Conservation (phyloP, 1,140 invertebrate species). For the Cydia fagiglandana region DNA sequence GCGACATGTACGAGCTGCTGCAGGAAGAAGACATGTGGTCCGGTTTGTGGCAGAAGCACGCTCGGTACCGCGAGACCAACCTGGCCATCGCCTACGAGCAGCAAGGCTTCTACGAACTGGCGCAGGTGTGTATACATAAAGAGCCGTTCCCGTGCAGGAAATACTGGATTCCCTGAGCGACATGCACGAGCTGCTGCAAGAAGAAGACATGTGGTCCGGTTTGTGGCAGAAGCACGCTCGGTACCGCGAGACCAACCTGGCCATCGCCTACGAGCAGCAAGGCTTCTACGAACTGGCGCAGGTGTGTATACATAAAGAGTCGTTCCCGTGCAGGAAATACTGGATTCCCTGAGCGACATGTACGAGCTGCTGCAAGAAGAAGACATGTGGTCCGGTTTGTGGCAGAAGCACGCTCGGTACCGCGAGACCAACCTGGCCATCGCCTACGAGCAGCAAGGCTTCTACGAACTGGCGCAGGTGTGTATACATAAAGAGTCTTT, state of each 20-base stretch:
- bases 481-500: not conserved
- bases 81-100: slow-evolving; percentile 96
- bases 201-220: slow-evolving; percentile 98
- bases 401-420: slow-evolving; percentile 95
- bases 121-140: slow-evolving; percentile 76
- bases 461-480: slow-evolving; percentile 93
- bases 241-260: slow-evolving; percentile 93
- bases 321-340: slow-evolving; percentile 81
- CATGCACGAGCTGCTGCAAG: slow-evolving; percentile 93
- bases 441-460: slow-evolving; percentile 97
- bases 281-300: slow-evolving; percentile 97
- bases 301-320: slow-evolving; percentile 45
- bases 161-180: slow-evolving; percentile 90
- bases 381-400: slow-evolving; percentile 96
- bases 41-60: slow-evolving; percentile 95
- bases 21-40: slow-evolving; percentile 98
- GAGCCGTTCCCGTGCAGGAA: slow-evolving; percentile 78
- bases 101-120: slow-evolving; percentile 97
- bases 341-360: slow-evolving; percentile 92
- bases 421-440: slow-evolving; percentile 94
- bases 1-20: slow-evolving; percentile 93
- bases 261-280: slow-evolving; percentile 96
- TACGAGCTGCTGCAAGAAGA: slow-evolving; percentile 95
- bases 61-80: slow-evolving; percentile 93
- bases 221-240: slow-evolving; percentile 95